Percentiles rank a stretch among this genome's conserved stretches.
These are phyloP conservation scores for Drosophila mimetica DNA, from an alignment of 2,888 invertebrate genomes.

Conservation along the genomic window DNA sequence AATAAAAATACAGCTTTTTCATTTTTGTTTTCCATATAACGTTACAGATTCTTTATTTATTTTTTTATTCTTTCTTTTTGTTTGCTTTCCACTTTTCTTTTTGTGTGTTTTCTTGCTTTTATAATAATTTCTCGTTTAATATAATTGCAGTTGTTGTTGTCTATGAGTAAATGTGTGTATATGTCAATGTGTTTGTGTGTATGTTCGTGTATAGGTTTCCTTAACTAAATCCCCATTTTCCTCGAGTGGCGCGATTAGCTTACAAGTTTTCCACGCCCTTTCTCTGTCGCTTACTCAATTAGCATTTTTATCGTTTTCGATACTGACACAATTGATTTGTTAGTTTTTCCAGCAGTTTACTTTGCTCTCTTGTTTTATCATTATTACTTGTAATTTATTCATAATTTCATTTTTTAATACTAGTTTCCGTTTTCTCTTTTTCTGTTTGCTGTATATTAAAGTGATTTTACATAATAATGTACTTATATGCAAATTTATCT, in stretches of 20 bases:
- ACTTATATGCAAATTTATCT: conserved; percentile 71
- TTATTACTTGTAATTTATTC: conserved; percentile 74
- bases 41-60: conserved; percentile 83
- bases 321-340: conserved; percentile 47
- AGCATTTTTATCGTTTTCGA: conserved; percentile 39
- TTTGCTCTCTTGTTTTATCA: conserved; percentile 30
- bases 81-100: conserved; percentile 57
- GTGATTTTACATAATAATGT: conserved; percentile 78
- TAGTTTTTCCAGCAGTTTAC: conserved; percentile 57
- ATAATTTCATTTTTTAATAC: conserved; percentile 66
- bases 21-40: conserved; percentile 82
- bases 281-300: conserved; percentile 42
- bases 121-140: conserved; percentile 72
- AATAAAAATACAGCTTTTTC: conserved; percentile 26
- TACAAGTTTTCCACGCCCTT: conserved; percentile 42
- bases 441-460: conserved; percentile 61
- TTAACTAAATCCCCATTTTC: conserved; percentile 61
- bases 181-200: conserved; percentile 31
- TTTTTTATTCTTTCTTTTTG: conserved; percentile 61
- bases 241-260: conserved; percentile 32
- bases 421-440: conserved; percentile 61
- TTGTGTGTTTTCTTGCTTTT: conserved; percentile 62
- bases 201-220: conserved; percentile 57
- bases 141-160: conserved; percentile 72
- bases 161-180: conserved; percentile 50